Base-by-base conservation (phyloP, 2,888 invertebrate genomes). In the Pecten maximus region DNA sequence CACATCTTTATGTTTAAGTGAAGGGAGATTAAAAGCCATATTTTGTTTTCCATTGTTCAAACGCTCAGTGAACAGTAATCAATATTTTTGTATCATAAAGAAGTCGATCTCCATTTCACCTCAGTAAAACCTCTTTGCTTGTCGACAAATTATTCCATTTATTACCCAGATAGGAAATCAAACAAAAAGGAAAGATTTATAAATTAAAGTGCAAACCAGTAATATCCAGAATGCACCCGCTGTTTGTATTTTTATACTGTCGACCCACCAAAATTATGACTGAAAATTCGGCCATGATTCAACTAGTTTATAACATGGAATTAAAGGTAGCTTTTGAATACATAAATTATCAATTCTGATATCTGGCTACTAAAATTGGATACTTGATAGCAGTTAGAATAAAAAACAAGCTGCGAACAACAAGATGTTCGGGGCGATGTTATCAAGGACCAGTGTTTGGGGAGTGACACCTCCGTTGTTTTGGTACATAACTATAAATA, bases 401-500 rank as follows among this genome's bases (percentile, higher is more conserved):
- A 74, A 35, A 74, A 60, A 44, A 44, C 8, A 10, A 16, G 74
- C 74, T 74, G 74, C 15, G 74, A 74, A 74, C 74, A 74, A 35
- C 35, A 74, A 28, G 35, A 74, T 74, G 74, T 74, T 74, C 16
- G 28, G 74, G 35, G 74, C 28, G 74, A 74, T 74, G 28, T 74
- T 74, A 74, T 74, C 74, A 35, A 23, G 1, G 74, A 19, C 19
- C 54, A 54, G 54, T 54, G 54, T n/a, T 54, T 23, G 35, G 35
- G 74, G 74, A 74, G 35, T 0, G 35, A 74, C 74, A 74, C 28
- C 74, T 35, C 35, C 74, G 35, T 35, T 74, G 74, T 28, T 74
- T 74, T 74, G 74, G 74, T 74, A 74, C 74, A 74, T 74, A 74
- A 74, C 74, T 35, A 74, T 74, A 74, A 74, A 74, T 74, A 74